A percentile compares a stretch with the other conserved stretches of the same genome.
phyloP scores from a whole-genome alignment of 2,888 invertebrate genomes.

The Lutraria lutraria region DNA sequence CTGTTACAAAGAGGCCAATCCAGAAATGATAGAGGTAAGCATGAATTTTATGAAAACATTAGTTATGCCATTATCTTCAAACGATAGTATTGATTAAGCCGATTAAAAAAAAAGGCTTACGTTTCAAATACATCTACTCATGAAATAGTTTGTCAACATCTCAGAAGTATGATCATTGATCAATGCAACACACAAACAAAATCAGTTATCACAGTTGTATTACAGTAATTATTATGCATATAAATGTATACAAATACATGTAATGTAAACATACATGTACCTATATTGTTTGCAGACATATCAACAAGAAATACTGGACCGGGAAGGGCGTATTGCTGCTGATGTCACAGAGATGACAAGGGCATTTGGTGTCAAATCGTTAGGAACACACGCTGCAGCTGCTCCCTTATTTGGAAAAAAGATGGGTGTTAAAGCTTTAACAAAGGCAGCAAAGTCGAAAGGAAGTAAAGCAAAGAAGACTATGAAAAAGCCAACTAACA shows the following conservation, averaged over 20 bases:
- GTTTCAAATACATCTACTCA: too few species aligned
- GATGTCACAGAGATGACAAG: slow-evolving; percentile 31
- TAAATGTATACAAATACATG: too few species aligned
- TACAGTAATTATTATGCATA: too few species aligned
- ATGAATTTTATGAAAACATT: background rate
- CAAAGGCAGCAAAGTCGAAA: slow-evolving; percentile 37
- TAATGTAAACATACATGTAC: too few species aligned
- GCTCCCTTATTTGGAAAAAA: background rate
- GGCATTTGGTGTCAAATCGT: slow-evolving; percentile 12
- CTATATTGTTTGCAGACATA: slow-evolving; percentile 54
- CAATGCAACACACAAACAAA: too few species aligned
- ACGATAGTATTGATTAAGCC: too few species aligned
- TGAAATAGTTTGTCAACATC: too few species aligned
- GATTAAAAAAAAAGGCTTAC: too few species aligned
- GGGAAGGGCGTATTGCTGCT: slow-evolving; percentile 52
- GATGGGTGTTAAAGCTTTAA: slow-evolving; percentile 30
- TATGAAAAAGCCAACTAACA: slow-evolving; percentile 19
- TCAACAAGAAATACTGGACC: slow-evolving; percentile 66
- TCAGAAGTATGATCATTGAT: too few species aligned
- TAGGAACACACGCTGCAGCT: background rate
- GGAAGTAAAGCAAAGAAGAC: background rate
- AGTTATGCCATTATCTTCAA: too few species aligned
- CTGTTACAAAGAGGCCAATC: slow-evolving; percentile 80
- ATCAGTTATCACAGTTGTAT: too few species aligned
- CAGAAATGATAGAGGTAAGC: slow-evolving; percentile 75